These are phyloP conservation scores for Spondyliosoma cantharus DNA, from an alignment of 2,797 vertebrate species.

Conservation along the genomic window DNA sequence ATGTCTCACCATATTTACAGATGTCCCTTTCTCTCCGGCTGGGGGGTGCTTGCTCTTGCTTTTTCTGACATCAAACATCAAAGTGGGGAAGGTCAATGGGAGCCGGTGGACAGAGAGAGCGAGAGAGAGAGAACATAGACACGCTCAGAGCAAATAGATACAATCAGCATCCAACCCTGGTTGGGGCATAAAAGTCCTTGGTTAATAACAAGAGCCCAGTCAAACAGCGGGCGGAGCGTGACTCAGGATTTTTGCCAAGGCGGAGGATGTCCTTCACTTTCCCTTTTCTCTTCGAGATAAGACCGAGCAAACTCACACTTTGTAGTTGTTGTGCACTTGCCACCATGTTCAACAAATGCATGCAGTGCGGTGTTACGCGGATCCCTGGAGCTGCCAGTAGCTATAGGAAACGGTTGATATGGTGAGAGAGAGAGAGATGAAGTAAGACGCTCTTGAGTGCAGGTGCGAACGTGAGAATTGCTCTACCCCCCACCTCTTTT, in stretches of 20 bases:
- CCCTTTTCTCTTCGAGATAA: constrained; percentile 31
- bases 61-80: constrained; percentile 80
- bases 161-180: constrained; percentile 61
- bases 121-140: constrained; percentile 63
- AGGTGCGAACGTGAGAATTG: constrained; percentile 59
- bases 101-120: constrained; percentile 70
- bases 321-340: constrained; percentile 4
- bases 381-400: constrained; percentile 61
- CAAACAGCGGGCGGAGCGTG: constrained; percentile 54
- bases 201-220: constrained; percentile 64
- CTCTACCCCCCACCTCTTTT: constrained; percentile 22
- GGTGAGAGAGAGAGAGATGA: constrained; percentile 49
- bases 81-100: constrained; percentile 66
- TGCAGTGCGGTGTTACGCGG: constrained; percentile 12
- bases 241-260: constrained; percentile 59
- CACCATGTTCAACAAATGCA: constrained; percentile 30
- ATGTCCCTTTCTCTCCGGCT: constrained; percentile 82
- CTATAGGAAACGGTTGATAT: constrained; percentile 75
- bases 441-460: constrained; percentile 43
- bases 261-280: constrained; percentile 56
- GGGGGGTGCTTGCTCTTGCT: constrained; percentile 85
- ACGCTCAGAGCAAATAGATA: constrained; percentile 64
- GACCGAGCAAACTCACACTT: constrained; percentile 21
- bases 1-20: constrained; percentile 82
- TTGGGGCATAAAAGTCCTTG: constrained; percentile 68